Evolutionary conservation across 2,888 invertebrate genomes (phyloP).

Genomic region (Xylota segnis): DNA sequence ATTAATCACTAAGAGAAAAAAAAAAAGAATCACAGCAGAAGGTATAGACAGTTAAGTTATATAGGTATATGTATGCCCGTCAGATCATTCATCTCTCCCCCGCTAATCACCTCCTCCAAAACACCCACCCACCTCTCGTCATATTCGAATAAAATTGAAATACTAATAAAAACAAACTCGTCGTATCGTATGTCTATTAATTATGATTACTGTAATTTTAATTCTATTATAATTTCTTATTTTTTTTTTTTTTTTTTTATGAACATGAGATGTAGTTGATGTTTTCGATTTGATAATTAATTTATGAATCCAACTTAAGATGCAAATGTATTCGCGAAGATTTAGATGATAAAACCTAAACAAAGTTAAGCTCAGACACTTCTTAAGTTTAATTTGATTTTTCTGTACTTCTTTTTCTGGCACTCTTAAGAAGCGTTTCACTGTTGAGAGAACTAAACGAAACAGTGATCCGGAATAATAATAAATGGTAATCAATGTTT

Average conservation of each 20-base stretch:
- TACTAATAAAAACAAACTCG: neutral
- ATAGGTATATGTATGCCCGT: neutral
- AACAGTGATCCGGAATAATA: constrained; percentile 9
- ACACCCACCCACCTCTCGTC: constrained; percentile 5
- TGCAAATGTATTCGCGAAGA: neutral
- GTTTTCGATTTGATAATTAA: constrained; percentile 33
- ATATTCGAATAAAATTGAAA: constrained; percentile 12
- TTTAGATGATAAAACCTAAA: constrained; percentile 18
- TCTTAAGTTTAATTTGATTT: constrained; percentile 33
- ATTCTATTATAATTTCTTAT: constrained; percentile 2
- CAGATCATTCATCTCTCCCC: constrained; percentile 7
- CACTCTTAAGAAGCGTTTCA: constrained; percentile 3
- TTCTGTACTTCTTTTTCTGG: constrained; percentile 11
- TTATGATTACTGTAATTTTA: constrained; percentile 49
- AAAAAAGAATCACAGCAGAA: constrained; percentile 2
- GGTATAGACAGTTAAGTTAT: constrained; percentile 23
- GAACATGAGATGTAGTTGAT: constrained; percentile 8
- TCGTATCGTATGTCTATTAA: constrained; percentile 20
- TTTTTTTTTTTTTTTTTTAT: constrained; percentile 45
- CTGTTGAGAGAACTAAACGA: constrained; percentile 4
- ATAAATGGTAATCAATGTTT: constrained; percentile 19
- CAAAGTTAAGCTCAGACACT: constrained; percentile 2
- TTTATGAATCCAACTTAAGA: constrained; percentile 16
- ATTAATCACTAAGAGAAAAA: constrained; percentile 23
- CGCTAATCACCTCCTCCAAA: neutral